phyloP scores from a whole-genome alignment of 2,113 vertebrate species.

The Seriola dumerili region DNA sequence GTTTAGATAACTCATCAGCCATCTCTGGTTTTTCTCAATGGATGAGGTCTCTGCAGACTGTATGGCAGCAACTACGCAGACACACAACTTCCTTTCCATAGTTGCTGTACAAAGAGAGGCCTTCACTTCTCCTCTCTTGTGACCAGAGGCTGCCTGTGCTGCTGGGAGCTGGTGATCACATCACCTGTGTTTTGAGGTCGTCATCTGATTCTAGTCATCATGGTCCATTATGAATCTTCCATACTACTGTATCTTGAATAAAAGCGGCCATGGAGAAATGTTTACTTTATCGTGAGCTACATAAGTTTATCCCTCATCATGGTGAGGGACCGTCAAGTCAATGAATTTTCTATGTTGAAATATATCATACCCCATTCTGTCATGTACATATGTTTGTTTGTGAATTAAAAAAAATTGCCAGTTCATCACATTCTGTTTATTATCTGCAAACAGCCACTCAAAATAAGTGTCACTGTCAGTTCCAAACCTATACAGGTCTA shows the following conservation, averaged over 20 bases:
- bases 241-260: not conserved
- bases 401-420: not conserved
- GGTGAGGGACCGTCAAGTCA: not conserved
- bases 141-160: slow-evolving; percentile 41
- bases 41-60: slow-evolving; percentile 45
- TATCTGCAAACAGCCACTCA: not conserved
- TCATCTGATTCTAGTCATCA: slow-evolving; percentile 50
- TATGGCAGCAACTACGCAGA: slow-evolving; percentile 42
- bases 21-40: slow-evolving; percentile 25
- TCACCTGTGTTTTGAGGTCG: slow-evolving; percentile 61
- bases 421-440: not conserved
- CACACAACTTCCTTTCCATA: slow-evolving; percentile 37
- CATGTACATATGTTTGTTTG: not conserved
- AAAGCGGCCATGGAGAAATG: not conserved
- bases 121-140: slow-evolving; percentile 57
- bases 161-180: slow-evolving; percentile 57
- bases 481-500: not conserved
- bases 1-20: slow-evolving; percentile 9
- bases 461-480: not conserved
- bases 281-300: not conserved
- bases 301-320: not conserved
- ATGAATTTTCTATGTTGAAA: not conserved
- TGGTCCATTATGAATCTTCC: not conserved
- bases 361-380: not conserved
- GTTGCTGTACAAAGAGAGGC: slow-evolving; percentile 50